Base-by-base conservation (phyloP, 92 coral and sea anemone species). In the Epizoanthus rinbou region DNA sequence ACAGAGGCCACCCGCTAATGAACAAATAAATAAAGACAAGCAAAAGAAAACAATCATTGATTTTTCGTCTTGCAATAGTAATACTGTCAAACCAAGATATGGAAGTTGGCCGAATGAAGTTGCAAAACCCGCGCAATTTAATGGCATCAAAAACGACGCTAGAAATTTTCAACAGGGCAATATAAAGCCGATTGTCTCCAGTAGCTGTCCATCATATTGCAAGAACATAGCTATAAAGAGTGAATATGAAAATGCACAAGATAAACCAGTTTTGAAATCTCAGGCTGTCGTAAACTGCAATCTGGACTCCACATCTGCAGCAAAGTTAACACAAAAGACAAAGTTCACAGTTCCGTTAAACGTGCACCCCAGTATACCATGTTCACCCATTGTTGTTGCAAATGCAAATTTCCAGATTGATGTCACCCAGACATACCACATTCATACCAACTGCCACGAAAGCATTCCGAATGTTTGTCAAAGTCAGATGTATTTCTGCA, bases 351-450 rank as follows among this genome's bases (percentile, higher is more conserved):
- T 78, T 14, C 82, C 82, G 2, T 69, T 78, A 3, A 22, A 37
- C 23, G 37, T 60, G 17, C 50, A 63, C 19, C n/a, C 70, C 57
- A 62, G 41, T 41, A 78, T 62, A n/a, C 70, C 82, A 41, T 62
- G 50, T n/a, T 39, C 82, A 23, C 82, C 82, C 19, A 41, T 78
- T 41, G n/a, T 78, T 13, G 69, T 78, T 41, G 71, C 82, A 11
- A 78, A 78, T 22, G 71, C 82, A 1, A 78, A 78, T 63, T 62
- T 78, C 39, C 72, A 78, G 17, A 78, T 78, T 62, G 82, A 78
- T 78, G 71, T 78, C 9, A 78, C 82, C 18, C 82, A 78, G 58
- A 78, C 82, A 31, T 78, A 78, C 28, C 82, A 78, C 28, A 59
- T 78, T 52, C 82, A 78, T 14, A 62, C 82, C 14, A 78, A 78